phyloP scores from a whole-genome alignment of 2,797 vertebrate genomes.

The Manis crassicaudata region DNA sequence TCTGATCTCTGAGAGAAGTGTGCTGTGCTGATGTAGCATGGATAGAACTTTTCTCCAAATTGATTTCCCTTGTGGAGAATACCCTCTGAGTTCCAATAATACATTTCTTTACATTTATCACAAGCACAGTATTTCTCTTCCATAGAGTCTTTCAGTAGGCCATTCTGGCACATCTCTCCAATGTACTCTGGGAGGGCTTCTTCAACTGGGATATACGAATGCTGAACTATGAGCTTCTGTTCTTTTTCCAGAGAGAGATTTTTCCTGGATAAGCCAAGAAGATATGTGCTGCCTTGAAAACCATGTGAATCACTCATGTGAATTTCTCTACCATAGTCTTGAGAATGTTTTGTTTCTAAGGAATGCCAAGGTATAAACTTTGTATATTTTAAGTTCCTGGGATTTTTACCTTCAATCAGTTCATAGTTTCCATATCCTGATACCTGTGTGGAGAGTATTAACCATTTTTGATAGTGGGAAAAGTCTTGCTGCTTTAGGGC shows the following conservation, averaged over 20 bases:
- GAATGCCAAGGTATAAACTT: slow-evolving; percentile 34
- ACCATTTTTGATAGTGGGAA: slow-evolving; percentile 33
- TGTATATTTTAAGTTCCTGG: slow-evolving; percentile 38
- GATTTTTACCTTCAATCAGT: slow-evolving; percentile 42
- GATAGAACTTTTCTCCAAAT: slow-evolving; percentile 56
- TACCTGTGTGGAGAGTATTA: slow-evolving; percentile 42
- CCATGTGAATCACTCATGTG: not conserved
- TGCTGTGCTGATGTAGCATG: slow-evolving; percentile 51
- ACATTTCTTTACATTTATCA: slow-evolving; percentile 53
- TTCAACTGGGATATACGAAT: not conserved
- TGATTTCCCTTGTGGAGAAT: slow-evolving; percentile 39
- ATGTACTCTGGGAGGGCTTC: not conserved
- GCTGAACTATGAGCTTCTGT: slow-evolving; percentile 9
- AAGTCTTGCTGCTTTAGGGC: slow-evolving; percentile 30
- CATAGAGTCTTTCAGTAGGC: not conserved
- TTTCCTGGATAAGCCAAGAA: not conserved
- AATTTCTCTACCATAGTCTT: slow-evolving; percentile 6
- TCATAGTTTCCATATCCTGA: slow-evolving; percentile 14
- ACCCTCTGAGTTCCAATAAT: slow-evolving; percentile 52
- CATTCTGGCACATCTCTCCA: slow-evolving; percentile 9
- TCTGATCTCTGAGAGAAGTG: slow-evolving; percentile 67
- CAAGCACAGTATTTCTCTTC: slow-evolving; percentile 27
- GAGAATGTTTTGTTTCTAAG: slow-evolving; percentile 51
- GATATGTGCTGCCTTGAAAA: slow-evolving; percentile 43
- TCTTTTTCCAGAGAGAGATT: slow-evolving; percentile 11